Conservation (phyloP, 1,140 invertebrate species). For the Agrypnia vestita region DNA sequence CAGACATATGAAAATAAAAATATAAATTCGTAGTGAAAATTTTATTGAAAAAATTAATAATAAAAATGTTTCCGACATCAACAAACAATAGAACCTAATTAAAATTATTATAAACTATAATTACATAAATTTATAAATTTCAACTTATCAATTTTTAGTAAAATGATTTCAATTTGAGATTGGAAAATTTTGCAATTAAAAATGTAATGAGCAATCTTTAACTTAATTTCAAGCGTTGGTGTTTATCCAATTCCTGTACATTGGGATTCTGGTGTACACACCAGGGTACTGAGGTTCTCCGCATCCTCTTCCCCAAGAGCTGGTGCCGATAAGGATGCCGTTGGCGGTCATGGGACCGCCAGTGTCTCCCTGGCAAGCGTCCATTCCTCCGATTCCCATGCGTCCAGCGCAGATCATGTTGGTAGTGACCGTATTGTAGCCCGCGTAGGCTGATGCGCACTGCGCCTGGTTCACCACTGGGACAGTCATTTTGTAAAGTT, state of each 20-base stretch:
- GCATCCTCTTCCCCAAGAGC: conserved; percentile 84
- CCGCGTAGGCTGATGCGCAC: conserved; percentile 63
- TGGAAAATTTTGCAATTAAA: too few relatives aligned
- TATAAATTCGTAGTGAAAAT: too few relatives aligned
- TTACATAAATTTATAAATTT: too few relatives aligned
- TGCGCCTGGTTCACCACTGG: conserved; percentile 46
- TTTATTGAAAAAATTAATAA: too few relatives aligned
- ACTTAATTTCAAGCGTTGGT: neutral
- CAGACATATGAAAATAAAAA: too few relatives aligned
- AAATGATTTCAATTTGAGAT: too few relatives aligned
- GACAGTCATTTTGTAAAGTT: neutral
- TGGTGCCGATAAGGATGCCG: conserved; percentile 75
- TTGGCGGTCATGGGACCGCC: conserved; percentile 76
- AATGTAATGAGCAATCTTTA: too few relatives aligned
- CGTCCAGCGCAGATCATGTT: conserved; percentile 70
- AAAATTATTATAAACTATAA: too few relatives aligned
- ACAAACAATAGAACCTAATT: too few relatives aligned
- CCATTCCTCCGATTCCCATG: conserved; percentile 63
- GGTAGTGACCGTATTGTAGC: conserved; percentile 69
- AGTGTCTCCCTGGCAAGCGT: conserved; percentile 80
- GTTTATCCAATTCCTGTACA: conserved; percentile 65
- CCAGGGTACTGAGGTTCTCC: conserved; percentile 81
- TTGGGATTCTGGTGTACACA: conserved; percentile 84
- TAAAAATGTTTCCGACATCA: too few relatives aligned
- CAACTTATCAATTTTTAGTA: too few relatives aligned